phyloP scores from a whole-genome alignment of 2,797 vertebrate species.

The Eulemur albifrons region DNA sequence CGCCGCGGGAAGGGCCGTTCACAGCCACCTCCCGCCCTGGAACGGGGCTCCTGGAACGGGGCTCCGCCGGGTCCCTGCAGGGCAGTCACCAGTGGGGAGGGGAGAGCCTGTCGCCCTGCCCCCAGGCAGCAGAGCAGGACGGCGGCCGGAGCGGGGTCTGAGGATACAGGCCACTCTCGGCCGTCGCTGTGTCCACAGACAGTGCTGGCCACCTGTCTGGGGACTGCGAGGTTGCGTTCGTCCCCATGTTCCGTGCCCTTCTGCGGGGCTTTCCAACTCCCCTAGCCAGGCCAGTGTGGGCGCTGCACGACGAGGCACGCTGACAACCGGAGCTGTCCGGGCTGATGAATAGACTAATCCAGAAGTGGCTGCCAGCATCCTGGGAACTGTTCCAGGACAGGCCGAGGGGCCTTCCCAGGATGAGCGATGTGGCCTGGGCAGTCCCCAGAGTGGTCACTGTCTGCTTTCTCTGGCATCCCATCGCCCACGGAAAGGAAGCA shows the following conservation, averaged over 20 bases:
- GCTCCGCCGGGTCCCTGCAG: background rate
- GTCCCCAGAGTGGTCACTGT: background rate
- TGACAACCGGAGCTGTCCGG: background rate
- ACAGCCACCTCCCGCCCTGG: background rate
- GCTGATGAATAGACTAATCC: background rate
- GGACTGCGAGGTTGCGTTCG: rapidly evolving
- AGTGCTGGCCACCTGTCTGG: background rate
- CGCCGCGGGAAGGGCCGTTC: background rate
- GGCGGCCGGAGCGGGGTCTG: background rate
- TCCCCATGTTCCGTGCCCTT: rapidly evolving
- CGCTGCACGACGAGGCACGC: rapidly evolving
- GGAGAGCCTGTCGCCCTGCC: background rate
- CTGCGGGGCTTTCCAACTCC: background rate
- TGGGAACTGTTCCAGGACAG: rapidly evolving
- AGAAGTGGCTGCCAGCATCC: background rate
- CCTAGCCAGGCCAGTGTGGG: background rate
- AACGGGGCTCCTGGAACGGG: background rate
- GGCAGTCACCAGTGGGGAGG: background rate
- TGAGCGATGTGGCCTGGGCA: background rate
- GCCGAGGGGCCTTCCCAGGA: background rate
- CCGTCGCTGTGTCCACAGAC: background rate
- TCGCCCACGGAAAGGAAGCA: background rate
- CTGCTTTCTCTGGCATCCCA: background rate
- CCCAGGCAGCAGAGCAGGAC: background rate
- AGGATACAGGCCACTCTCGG: background rate